Base-by-base conservation (phyloP, 1,140 invertebrate genomes). In the Triops cancriformis region DNA sequence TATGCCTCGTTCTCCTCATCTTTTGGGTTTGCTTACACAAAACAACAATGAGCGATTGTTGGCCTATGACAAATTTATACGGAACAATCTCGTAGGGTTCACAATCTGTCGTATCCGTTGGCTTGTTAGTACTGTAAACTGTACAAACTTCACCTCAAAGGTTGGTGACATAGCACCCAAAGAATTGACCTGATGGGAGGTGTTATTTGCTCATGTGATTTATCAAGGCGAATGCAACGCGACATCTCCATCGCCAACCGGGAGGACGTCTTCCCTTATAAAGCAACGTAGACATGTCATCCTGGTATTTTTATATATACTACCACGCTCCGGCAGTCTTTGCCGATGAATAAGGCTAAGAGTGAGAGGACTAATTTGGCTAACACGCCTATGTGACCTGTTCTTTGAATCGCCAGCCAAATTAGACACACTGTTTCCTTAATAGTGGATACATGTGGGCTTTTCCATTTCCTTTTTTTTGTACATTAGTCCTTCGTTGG, bases 41-140 rank as follows among this genome's bases (percentile, higher is more conserved):
- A 64, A 64, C 51, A 64, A 64, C 51, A 64, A 64, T 64, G 51
- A 64, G 14, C 51, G 51, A 64, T 64, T 64, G 51, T 64, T 64
- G 14, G 51, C 7, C 51, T 64, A 23, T 64, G 51, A 64, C 51
- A 64, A 64, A 64, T 64, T 64, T 64, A 23, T 64, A 64, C 23
- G 6, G 51, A 64, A 64, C 18, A 64, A 23, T 64, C 51, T 37
- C 2, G 31, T 37, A 37, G 31, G 51, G 51, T 23, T 1, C 51
- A 64, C 45, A 64, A 64, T 64, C 51, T 64, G 51, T 64, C 51
- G 51, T 64, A 23, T 64, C 31, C 31, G 51, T 64, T 64, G 51
- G 51, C 51, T 64, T 64, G 51, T 64, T 64, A 64, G 51, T 23
- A 64, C 14, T 64, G 14, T 64, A 64, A 7, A 37, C 31, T 4